phyloP scores from a whole-genome alignment of 2,888 invertebrate species.

The Pristionchus exspectatus region DNA sequence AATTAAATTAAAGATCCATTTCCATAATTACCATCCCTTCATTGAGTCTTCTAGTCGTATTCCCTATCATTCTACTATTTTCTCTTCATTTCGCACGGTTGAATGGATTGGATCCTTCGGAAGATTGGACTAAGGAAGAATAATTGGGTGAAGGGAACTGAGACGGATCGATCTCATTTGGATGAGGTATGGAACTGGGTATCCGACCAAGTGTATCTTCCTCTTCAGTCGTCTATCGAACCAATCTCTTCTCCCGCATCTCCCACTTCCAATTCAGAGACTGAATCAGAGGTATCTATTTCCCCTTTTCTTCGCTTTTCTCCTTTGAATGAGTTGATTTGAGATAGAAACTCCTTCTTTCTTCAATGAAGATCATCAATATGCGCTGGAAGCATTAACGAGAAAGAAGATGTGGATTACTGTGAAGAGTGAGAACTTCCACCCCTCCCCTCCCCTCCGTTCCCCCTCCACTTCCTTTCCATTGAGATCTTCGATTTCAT shows the following conservation, averaged over 20 bases:
- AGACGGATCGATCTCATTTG: background rate
- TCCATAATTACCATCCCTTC: background rate
- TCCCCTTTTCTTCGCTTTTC: no score
- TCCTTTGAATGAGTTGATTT: background rate
- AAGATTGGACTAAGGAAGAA: background rate
- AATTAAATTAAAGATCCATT: background rate
- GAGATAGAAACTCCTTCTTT: background rate
- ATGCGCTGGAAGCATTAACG: background rate
- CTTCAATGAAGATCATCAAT: slow-evolving; percentile 43
- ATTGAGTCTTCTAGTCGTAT: background rate
- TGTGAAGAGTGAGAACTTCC: slow-evolving; percentile 4
- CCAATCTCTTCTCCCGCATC: background rate
- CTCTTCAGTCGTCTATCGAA: background rate
- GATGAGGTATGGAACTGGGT: no score
- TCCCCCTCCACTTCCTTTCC: background rate
- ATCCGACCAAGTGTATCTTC: background rate
- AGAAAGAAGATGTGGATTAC: slow-evolving; percentile 43
- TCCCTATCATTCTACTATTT: background rate
- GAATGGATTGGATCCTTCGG: background rate
- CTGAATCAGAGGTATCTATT: background rate
- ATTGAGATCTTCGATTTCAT: slow-evolving; percentile 49
- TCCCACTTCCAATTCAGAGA: background rate
- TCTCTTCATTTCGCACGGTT: background rate
- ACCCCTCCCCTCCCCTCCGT: background rate
- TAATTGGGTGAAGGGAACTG: background rate